Conservation (phyloP, 2,888 invertebrate genomes). For the Caradrina clavipalpis region DNA sequence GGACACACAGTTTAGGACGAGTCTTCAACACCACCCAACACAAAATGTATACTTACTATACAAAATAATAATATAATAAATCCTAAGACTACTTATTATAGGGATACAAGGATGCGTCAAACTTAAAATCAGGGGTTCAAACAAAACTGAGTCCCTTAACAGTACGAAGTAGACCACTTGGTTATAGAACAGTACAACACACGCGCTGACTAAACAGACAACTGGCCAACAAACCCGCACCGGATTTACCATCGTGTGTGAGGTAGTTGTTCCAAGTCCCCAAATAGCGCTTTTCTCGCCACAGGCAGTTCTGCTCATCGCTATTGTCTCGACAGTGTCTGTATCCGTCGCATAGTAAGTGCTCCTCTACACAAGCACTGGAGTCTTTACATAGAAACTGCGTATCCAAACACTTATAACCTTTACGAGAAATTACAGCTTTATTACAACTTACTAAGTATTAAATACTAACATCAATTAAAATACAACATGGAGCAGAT, state of each 20-base stretch:
- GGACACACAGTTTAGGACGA: conserved; percentile 26
- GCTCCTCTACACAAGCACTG: conserved; percentile 91
- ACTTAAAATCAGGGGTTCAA: conserved; percentile 47
- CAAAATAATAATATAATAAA: conserved; percentile 6
- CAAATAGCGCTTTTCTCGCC: conserved; percentile 82
- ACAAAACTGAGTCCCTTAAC: conserved; percentile 76
- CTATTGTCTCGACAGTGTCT: conserved; percentile 92
- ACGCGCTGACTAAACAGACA: conserved; percentile 60
- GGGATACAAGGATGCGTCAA: conserved; percentile 42
- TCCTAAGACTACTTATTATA: conserved; percentile 44
- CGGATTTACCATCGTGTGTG: conserved; percentile 71
- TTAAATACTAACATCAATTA: conserved; percentile 40
- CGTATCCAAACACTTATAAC: conserved; percentile 82
- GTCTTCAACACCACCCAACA: conserved; percentile 36
- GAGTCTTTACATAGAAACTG: conserved; percentile 90
- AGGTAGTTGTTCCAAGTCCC: conserved; percentile 52
- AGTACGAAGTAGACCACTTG: conserved; percentile 72
- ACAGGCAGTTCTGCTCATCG: conserved; percentile 92
- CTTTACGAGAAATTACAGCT: conserved; percentile 75
- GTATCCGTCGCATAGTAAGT: conserved; percentile 91
- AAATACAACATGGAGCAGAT: conserved; percentile 40
- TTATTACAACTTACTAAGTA: conserved; percentile 47
- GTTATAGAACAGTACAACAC: conserved; percentile 68
- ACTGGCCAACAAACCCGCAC: conserved; percentile 81
- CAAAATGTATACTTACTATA: conserved; percentile 14